Conservation (phyloP, 2,113 vertebrate species). For the Platichthys stellatus region DNA sequence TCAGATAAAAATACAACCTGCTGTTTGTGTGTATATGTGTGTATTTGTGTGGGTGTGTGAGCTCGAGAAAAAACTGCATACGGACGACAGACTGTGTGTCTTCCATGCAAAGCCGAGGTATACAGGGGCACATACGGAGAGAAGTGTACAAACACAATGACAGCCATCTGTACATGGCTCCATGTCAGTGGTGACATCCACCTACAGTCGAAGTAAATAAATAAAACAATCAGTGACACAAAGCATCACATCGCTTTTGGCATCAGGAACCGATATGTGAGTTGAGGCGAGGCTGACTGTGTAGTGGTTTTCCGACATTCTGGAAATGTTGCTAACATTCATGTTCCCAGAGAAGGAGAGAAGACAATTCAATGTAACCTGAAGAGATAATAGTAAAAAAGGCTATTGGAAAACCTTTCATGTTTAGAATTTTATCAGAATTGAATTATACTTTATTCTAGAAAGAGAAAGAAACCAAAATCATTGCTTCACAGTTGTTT, state of each 20-base stretch:
- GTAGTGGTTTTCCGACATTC: background rate
- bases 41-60: slow-evolving; percentile 16
- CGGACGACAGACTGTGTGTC: slow-evolving; percentile 41
- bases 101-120: slow-evolving; percentile 42
- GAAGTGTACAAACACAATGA: slow-evolving; percentile 16
- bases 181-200: slow-evolving; percentile 19
- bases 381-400: no score
- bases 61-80: slow-evolving; percentile 46
- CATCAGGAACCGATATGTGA: slow-evolving; percentile 31
- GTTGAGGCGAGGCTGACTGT: slow-evolving; percentile 2
- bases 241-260: slow-evolving; percentile 27
- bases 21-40: slow-evolving; percentile 7
- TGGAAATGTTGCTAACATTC: no score
- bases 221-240: slow-evolving; percentile 44
- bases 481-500: no score
- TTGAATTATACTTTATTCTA: no score
- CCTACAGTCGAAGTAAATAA: slow-evolving; percentile 18
- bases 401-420: no score
- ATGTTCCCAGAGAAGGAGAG: no score
- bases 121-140: slow-evolving; percentile 52
- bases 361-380: no score
- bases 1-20: slow-evolving; percentile 50
- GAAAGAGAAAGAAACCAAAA: no score
- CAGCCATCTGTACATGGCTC: slow-evolving; percentile 53
- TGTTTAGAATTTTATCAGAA: no score